A percentile compares a stretch with the other conserved stretches of the same genome.
phyloP scores from a whole-genome alignment of 2,888 invertebrate genomes.

The Lepeophtheirus nordmannii region DNA sequence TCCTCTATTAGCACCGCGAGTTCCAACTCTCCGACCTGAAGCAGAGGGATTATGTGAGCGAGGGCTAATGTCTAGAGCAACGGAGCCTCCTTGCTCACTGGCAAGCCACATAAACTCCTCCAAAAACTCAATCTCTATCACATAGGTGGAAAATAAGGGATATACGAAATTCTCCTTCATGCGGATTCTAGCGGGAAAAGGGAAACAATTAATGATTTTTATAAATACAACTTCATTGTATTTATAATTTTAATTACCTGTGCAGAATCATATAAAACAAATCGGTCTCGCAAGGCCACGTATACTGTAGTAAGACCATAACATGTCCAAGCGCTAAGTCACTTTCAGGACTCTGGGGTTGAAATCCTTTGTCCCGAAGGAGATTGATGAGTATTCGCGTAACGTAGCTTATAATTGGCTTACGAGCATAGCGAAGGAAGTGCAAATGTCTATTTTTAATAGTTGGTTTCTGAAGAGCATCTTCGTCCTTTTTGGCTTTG shows the following conservation, averaged over 20 bases:
- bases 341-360: not conserved
- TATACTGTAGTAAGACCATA: conserved; percentile 13
- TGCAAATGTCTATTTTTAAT: conserved; percentile 15
- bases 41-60: not conserved
- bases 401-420: not conserved
- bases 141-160: conserved; percentile 2
- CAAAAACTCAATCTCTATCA: conserved; percentile 17
- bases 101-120: conserved; percentile 12
- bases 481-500: not conserved
- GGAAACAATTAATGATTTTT: not conserved
- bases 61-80: conserved; percentile 17
- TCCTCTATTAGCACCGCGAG: conserved; percentile 23
- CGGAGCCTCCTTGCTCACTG: not conserved
- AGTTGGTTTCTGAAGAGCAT: not conserved
- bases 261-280: conserved; percentile 12
- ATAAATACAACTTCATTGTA: not conserved
- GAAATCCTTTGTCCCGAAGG: conserved; percentile 10
- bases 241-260: not conserved
- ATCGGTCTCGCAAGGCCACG: conserved; percentile 8
- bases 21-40: conserved; percentile 13
- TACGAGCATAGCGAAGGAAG: not conserved
- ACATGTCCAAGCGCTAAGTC: conserved; percentile 14
- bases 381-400: conserved; percentile 8
- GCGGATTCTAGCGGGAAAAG: not conserved
- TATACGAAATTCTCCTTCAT: conserved; percentile 4